These are phyloP conservation scores for Drosophila tristis DNA, from an alignment of 1,140 invertebrate genomes.

Conservation along the genomic window DNA sequence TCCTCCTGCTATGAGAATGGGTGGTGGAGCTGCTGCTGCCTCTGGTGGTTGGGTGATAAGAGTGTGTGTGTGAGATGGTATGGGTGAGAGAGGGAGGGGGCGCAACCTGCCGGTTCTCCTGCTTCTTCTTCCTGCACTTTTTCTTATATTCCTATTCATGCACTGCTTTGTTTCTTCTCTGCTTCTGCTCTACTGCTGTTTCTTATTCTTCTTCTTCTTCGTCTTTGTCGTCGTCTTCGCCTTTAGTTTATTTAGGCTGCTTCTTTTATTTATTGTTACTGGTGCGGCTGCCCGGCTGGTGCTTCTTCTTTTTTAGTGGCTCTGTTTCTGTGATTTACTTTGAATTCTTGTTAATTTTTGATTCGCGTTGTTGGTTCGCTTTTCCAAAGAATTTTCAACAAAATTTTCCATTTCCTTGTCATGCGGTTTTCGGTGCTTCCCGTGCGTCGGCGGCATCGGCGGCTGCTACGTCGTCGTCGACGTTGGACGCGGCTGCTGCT, in stretches of 20 bases:
- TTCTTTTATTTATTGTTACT: constrained; percentile 17
- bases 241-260: constrained; percentile 6
- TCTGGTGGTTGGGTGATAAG: constrained; percentile 2
- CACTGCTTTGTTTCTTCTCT: too few relatives aligned
- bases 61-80: too few relatives aligned
- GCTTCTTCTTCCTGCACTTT: neutral
- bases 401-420: constrained; percentile 55
- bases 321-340: constrained; percentile 26
- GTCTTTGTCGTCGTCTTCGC: neutral
- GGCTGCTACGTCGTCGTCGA: constrained; percentile 38
- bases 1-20: constrained; percentile 8
- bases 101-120: constrained; percentile 5
- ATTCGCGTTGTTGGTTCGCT: constrained; percentile 17
- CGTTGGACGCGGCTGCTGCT: constrained; percentile 25
- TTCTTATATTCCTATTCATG: constrained; percentile 3
- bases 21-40: constrained; percentile 11
- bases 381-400: constrained; percentile 13
- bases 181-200: neutral
- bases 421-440: constrained; percentile 56
- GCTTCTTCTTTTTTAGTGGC: constrained; percentile 38
- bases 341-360: constrained; percentile 43
- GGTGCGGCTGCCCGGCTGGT: too few relatives aligned
- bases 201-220: neutral
- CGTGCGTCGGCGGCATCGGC: constrained; percentile 34
- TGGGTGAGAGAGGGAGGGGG: too few relatives aligned